phyloP scores from a whole-genome alignment of 2,797 vertebrate genomes.

The Percopsis omiscomaycus region DNA sequence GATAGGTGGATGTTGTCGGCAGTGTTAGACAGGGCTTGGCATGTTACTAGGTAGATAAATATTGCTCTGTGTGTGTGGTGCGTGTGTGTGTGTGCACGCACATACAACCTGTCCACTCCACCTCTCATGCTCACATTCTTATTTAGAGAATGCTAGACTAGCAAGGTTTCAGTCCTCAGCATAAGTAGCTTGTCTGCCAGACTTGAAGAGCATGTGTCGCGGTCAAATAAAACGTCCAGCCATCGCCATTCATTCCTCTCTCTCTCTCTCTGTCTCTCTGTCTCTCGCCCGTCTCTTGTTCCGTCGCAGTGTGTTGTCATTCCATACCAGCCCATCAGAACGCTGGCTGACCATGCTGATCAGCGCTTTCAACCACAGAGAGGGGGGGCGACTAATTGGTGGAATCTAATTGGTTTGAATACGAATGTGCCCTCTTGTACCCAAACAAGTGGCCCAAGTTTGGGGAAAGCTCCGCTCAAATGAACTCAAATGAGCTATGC shows the following conservation, averaged over 20 bases:
- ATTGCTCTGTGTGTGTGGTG: constrained; percentile 10
- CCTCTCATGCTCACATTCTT: constrained; percentile 35
- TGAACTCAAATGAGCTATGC: too few species aligned
- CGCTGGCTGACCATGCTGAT: too few species aligned
- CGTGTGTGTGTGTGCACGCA: constrained; percentile 11
- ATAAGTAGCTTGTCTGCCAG: neutral
- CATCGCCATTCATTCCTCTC: constrained; percentile 46
- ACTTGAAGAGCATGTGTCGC: neutral
- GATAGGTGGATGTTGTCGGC: neutral
- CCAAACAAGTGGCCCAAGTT: too few species aligned
- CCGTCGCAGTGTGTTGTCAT: neutral
- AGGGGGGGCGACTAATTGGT: too few species aligned
- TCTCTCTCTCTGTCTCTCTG: constrained; percentile 40
- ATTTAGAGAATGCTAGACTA: constrained; percentile 8
- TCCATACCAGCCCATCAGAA: neutral
- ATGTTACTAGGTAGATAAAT: neutral
- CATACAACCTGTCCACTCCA: constrained; percentile 51
- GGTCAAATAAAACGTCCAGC: constrained; percentile 16
- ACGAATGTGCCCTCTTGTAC: too few species aligned
- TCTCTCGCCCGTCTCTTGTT: constrained; percentile 25
- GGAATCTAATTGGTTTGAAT: too few species aligned
- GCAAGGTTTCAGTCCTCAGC: constrained; percentile 3
- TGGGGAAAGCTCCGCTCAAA: too few species aligned
- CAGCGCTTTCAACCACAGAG: too few species aligned
- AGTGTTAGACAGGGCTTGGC: neutral